Evolutionary conservation across 2,113 vertebrate species (phyloP), one percentile per base, ranked within the genome.

Genomic region (Labeo catla): DNA sequence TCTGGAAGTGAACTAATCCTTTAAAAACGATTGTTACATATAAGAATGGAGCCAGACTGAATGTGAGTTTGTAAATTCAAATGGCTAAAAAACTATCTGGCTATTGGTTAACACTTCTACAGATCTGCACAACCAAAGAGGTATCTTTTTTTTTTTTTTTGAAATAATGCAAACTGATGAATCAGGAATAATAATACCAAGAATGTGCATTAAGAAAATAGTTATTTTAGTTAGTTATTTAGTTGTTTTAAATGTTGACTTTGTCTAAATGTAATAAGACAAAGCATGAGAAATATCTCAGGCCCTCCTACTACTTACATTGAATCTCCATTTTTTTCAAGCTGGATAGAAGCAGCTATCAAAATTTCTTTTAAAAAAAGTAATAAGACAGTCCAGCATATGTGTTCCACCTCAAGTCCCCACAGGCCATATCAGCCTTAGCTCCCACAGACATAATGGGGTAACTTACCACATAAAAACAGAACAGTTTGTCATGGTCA

Each of bases 381-480:
- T n/a, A 61, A 10, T 61, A n/a, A n/a, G 50, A 59, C 74, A 80
- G 16, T 47, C 6, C 59, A 50, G n/a, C 66, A 3, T 66, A 52
- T 72, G 36, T 68, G 70, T 57, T 61, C 8, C 13, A 21, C 77
- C 47, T 63, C 8, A 28, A 12, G 2, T 59, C 9, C 70, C 87
- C 63, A 52, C 63, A 45, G 80, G 59, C 21, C 63, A 52, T 45
- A 76, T 83, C 80, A 76, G n/a, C 45, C 74, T 72, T 34, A 12
- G 23, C 13, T 52, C 61, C 21, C 23, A 13, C 1, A 45, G 52
- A 72, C 28, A 45, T 59, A 77, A 74, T 47, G 43, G 36, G 52
- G 49, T 47, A 21, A 85, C 85, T 90, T 85, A 90, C 89, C 89
- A 87, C 73, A 83, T 74, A 72, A 65, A 86, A 59, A 49, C 45